A percentile compares a stretch with the other conserved stretches of the same genome.
Conservation (phyloP, 1,140 invertebrate genomes). For the Augochlora pura region DNA sequence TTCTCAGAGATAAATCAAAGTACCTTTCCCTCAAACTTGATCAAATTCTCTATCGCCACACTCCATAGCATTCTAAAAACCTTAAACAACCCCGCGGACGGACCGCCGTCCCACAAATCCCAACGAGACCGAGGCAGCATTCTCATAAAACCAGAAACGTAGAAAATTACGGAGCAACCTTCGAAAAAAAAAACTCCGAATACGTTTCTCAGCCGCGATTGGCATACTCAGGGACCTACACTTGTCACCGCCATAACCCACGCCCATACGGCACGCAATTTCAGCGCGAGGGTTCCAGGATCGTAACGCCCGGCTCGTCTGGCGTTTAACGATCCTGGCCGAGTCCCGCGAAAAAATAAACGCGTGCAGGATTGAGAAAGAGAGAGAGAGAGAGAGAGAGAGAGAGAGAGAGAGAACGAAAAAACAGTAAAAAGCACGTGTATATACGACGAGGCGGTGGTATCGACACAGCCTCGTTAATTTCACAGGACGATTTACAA, state of each 20-base stretch:
- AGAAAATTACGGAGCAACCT: background rate
- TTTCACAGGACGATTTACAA: constrained; percentile 31
- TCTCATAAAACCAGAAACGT: background rate
- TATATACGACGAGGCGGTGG: background rate
- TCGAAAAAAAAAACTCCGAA: background rate
- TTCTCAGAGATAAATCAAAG: no score
- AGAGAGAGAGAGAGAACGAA: background rate
- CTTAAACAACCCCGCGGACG: background rate
- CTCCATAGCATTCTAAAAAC: no score
- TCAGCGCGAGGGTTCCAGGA: background rate
- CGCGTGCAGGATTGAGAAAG: no score
- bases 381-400: no score
- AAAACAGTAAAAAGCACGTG: background rate
- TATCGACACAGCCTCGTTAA: constrained; percentile 22
- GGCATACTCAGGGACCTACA: background rate
- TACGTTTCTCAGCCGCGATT: background rate
- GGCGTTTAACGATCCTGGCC: background rate
- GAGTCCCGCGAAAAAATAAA: no score
- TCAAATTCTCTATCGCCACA: no score
- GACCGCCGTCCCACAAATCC: background rate
- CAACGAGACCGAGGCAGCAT: background rate
- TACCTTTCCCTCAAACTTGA: no score
- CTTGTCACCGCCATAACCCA: background rate
- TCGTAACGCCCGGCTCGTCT: background rate
- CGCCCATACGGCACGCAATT: constrained; percentile 5